Evolutionary conservation across 37 sponge, comb jelly and placozoan genomes (phyloP).

Genomic region (Cliona cf. orientalis): DNA sequence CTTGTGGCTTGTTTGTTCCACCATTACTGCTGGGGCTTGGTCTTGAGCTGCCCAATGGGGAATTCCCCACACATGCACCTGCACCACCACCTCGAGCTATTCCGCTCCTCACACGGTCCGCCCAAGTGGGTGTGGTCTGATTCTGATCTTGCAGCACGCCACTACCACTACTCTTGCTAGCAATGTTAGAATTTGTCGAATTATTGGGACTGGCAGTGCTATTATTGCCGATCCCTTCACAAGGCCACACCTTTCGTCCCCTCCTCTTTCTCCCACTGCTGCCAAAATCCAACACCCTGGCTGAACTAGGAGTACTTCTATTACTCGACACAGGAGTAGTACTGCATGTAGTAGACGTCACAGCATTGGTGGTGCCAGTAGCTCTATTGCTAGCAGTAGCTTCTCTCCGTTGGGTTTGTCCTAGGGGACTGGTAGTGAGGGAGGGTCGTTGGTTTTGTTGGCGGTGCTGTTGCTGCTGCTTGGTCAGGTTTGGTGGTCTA

Average conservation of each 20-base stretch:
- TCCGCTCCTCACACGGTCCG: constrained; percentile 58
- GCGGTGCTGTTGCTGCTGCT: background rate
- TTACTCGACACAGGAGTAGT: background rate
- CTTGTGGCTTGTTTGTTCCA: too few relatives aligned
- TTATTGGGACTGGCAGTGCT: background rate
- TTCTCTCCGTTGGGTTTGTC: background rate
- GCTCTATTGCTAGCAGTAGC: background rate
- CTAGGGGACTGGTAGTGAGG: background rate
- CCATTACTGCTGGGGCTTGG: too few relatives aligned
- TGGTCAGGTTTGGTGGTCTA: background rate
- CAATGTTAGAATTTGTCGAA: background rate
- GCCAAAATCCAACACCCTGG: background rate
- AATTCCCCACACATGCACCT: background rate
- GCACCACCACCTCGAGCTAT: background rate
- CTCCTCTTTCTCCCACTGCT: background rate
- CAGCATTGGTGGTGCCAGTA: background rate
- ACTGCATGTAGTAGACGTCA: too few relatives aligned
- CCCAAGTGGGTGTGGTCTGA: constrained; percentile 62
- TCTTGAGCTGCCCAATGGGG: background rate
- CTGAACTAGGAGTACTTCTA: background rate
- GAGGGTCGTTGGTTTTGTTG: background rate
- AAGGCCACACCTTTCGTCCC: background rate
- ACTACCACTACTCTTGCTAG: too few relatives aligned
- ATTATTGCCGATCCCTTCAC: background rate
- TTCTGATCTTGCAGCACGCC: too few relatives aligned